Conservation (phyloP, 1,140 invertebrate species). For the Hormaphis cornu region DNA sequence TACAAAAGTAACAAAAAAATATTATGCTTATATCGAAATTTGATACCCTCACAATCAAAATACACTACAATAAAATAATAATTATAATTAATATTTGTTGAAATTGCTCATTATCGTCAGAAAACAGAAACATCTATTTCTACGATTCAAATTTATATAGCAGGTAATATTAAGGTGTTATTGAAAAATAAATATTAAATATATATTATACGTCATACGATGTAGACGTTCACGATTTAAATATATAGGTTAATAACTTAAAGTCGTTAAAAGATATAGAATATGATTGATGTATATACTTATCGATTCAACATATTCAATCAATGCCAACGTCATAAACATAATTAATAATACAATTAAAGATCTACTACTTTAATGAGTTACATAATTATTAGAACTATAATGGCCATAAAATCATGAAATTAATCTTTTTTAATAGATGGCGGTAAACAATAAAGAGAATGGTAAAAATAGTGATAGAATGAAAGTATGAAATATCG, state of each 20-base stretch:
- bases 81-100: no score
- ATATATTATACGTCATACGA: no score
- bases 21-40: no score
- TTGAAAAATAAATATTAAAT: no score
- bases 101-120: no score
- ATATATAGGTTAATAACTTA: not conserved
- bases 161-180: no score
- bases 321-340: conserved; percentile 25
- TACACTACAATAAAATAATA: no score
- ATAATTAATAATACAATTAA: conserved; percentile 20
- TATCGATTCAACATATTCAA: not conserved
- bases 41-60: no score
- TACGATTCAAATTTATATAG: no score
- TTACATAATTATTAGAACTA: conserved; percentile 31
- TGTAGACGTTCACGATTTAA: not conserved
- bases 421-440: conserved; percentile 16
- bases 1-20: no score
- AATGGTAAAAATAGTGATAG: not conserved
- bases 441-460: conserved; percentile 12
- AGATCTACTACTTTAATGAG: conserved; percentile 24
- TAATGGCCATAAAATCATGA: conserved; percentile 19
- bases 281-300: no score
- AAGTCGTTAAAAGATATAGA: not conserved
- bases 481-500: not conserved
- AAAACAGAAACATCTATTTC: no score